Percentiles rank a stretch among this genome's conserved stretches.
Conservation (phyloP, 2,888 invertebrate genomes). For the Leuctra nigra region DNA sequence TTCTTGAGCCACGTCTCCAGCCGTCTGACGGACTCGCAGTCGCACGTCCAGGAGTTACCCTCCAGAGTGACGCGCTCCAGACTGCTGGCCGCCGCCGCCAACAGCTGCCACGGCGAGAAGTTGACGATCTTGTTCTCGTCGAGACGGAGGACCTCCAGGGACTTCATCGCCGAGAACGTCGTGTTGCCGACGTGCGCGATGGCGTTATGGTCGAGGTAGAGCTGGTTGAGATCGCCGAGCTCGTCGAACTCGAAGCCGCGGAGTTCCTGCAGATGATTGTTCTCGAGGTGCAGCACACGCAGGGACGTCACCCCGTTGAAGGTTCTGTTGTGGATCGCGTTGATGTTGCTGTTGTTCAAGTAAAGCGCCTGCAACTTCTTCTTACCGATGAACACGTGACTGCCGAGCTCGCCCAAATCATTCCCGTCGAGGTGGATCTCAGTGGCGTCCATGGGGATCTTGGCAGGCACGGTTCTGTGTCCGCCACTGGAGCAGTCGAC, state of each 20-base stretch:
- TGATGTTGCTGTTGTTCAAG: constrained; percentile 71
- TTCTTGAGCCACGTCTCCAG: constrained; percentile 63
- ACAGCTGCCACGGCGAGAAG: constrained; percentile 58
- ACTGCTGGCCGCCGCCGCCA: constrained; percentile 36
- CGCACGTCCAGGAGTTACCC: constrained; percentile 79
- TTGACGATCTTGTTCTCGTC: constrained; percentile 72
- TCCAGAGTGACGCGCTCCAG: constrained; percentile 63
- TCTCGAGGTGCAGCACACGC: constrained; percentile 67
- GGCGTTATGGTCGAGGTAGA: constrained; percentile 70
- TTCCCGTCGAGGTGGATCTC: constrained; percentile 82
- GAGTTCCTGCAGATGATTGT: constrained; percentile 62
- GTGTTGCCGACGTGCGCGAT: constrained; percentile 65
- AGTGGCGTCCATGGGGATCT: constrained; percentile 85
- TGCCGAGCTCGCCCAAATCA: constrained; percentile 67
- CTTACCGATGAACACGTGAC: constrained; percentile 82
- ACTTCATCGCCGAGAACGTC: constrained; percentile 67
- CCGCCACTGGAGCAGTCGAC: constrained; percentile 74
- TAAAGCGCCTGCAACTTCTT: constrained; percentile 71
- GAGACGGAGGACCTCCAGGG: constrained; percentile 63
- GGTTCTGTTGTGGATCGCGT: constrained; percentile 69
- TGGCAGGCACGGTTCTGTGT: constrained; percentile 66
- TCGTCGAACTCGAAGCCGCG: constrained; percentile 74
- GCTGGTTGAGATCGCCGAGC: constrained; percentile 62
- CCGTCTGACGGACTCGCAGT: constrained; percentile 63
- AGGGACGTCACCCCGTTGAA: constrained; percentile 73